Conservation (phyloP, 2,113 vertebrate genomes). For the Cyprinodon variegatus region DNA sequence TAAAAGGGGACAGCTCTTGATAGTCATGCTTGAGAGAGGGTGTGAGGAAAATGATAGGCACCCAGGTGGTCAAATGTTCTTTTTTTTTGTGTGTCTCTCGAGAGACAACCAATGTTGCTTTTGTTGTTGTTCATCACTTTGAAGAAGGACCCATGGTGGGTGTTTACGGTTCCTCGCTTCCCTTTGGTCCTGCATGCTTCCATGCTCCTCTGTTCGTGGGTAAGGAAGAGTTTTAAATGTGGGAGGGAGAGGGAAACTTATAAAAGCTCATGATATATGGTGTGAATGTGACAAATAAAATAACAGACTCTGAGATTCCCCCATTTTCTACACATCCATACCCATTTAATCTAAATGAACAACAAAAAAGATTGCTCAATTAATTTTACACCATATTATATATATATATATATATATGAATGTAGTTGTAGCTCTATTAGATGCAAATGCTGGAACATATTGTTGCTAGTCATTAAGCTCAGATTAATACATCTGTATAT, state of each 20-base stretch:
- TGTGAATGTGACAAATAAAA: slow-evolving; percentile 51
- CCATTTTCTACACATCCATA: slow-evolving; percentile 41
- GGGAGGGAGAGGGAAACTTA: slow-evolving; percentile 46
- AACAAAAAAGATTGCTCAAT: slow-evolving; percentile 37
- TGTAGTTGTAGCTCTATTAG: slow-evolving; percentile 43
- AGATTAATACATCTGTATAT: slow-evolving; percentile 63
- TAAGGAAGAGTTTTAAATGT: slow-evolving; percentile 53
- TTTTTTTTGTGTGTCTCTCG: slow-evolving; percentile 66
- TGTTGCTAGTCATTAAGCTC: slow-evolving; percentile 67
- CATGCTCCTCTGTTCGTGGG: slow-evolving; percentile 46
- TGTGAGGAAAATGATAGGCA: slow-evolving; percentile 68
- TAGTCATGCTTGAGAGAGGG: slow-evolving; percentile 66
- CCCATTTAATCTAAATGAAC: slow-evolving; percentile 51
- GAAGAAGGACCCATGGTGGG: slow-evolving; percentile 76
- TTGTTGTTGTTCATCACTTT: slow-evolving; percentile 75
- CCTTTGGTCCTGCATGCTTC: slow-evolving; percentile 60
- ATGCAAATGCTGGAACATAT: slow-evolving; percentile 59
- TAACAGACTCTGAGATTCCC: slow-evolving; percentile 25
- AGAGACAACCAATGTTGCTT: slow-evolving; percentile 69
- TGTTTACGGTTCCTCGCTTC: slow-evolving; percentile 78
- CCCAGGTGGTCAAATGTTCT: slow-evolving; percentile 76
- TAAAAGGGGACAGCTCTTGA: slow-evolving; percentile 57
- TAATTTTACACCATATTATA: slow-evolving; percentile 46
- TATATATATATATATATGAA: slow-evolving; percentile 55
- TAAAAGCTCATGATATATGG: slow-evolving; percentile 48